phyloP scores from a whole-genome alignment of 2,888 invertebrate species.

The Oscheius sp. region DNA sequence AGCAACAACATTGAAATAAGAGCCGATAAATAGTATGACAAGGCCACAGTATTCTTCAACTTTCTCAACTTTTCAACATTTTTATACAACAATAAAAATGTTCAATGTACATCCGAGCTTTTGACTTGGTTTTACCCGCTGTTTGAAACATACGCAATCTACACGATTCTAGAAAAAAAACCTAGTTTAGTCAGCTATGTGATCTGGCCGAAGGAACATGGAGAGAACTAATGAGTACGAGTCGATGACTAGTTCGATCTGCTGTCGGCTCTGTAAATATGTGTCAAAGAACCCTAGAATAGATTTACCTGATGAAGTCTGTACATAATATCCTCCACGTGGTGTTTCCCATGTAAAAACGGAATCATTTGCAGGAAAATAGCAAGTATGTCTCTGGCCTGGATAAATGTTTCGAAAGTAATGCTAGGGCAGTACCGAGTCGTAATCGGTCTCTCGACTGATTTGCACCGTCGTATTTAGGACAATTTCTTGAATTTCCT shows the following conservation, averaged over 20 bases:
- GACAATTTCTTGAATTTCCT: slow-evolving; percentile 41
- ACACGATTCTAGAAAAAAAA: slow-evolving; percentile 3
- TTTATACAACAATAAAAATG: not conserved
- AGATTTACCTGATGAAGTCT: slow-evolving; percentile 42
- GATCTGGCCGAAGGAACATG: slow-evolving; percentile 54
- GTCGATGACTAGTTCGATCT: slow-evolving; percentile 44
- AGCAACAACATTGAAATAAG: not conserved
- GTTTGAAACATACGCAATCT: not conserved
- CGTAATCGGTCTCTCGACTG: slow-evolving; percentile 29
- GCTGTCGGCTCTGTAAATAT: slow-evolving; percentile 40
- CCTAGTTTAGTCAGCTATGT: slow-evolving; percentile 31
- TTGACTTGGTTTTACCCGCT: no score
- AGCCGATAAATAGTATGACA: not conserved
- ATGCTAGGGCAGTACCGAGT: slow-evolving; percentile 1
- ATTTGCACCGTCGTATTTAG: slow-evolving; percentile 45
- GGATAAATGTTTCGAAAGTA: not conserved
- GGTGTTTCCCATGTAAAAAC: slow-evolving; percentile 60
- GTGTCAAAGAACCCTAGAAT: not conserved
- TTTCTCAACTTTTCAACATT: slow-evolving; percentile 1
- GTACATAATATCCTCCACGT: slow-evolving; percentile 67
- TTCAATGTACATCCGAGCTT: no score
- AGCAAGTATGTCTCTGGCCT: slow-evolving; percentile 38
- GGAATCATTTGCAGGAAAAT: slow-evolving; percentile 50
- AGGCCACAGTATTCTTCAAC: not conserved
- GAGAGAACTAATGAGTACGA: slow-evolving; percentile 54